A percentile compares a stretch with the other conserved stretches of the same genome.
Conservation (phyloP, 2,797 vertebrate species). For the Danio tinwini region DNA sequence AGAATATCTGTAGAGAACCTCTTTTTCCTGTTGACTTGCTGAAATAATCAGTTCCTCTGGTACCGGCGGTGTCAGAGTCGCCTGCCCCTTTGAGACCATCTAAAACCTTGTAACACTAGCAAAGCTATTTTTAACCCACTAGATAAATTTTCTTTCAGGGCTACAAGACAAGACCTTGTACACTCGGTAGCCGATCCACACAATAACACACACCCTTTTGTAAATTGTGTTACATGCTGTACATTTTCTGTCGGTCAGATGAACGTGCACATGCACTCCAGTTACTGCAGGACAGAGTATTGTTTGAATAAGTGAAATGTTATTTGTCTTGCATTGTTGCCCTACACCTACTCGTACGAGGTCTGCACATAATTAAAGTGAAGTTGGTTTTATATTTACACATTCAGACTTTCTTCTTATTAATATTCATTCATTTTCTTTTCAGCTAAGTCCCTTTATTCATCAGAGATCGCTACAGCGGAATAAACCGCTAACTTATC, state of each 20-base stretch:
- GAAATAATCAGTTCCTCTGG: slow-evolving; percentile 52
- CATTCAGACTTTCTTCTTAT: too few species aligned
- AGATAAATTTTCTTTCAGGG: slow-evolving; percentile 29
- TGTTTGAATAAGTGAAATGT: neutral
- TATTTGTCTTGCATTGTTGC: neutral
- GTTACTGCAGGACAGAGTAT: neutral
- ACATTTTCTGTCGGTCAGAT: neutral
- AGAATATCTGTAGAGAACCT: slow-evolving; percentile 24
- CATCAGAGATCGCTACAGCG: too few species aligned
- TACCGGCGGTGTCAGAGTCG: slow-evolving; percentile 29
- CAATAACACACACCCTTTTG: neutral
- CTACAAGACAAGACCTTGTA: slow-evolving; percentile 7
- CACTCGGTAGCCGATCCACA: neutral
- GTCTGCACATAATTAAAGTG: too few species aligned
- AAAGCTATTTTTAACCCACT: slow-evolving; percentile 48
- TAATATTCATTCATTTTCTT: too few species aligned
- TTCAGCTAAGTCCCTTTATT: too few species aligned
- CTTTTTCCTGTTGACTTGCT: slow-evolving; percentile 34
- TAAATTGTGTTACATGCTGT: neutral
- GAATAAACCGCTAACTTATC: too few species aligned
- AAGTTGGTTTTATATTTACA: too few species aligned
- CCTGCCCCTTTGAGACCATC: slow-evolving; percentile 33
- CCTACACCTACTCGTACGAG: too few species aligned
- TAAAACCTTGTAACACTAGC: slow-evolving; percentile 16
- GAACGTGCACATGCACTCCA: neutral